A percentile compares a stretch with the other conserved stretches of the same genome.
Conservation (phyloP, 2,888 invertebrate species). For the Tipula confusa region DNA sequence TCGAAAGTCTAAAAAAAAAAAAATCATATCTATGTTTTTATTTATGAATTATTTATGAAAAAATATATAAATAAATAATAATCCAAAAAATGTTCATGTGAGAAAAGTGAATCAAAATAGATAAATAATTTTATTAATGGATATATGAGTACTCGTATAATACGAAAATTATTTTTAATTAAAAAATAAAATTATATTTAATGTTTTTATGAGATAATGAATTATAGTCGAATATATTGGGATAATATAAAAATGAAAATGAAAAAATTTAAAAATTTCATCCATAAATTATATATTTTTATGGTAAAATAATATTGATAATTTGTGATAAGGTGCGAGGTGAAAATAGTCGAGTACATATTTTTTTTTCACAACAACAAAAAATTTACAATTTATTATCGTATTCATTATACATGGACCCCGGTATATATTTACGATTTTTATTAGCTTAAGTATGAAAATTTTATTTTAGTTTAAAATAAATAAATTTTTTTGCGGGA, state of each 20-base stretch:
- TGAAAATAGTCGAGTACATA: neutral
- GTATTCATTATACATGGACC: neutral
- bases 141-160: neutral
- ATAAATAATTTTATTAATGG: neutral
- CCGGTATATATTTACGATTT: neutral
- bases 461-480: neutral
- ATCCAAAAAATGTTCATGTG: neutral
- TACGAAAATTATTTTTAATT: neutral
- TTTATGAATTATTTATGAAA: neutral
- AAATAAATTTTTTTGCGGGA: neutral
- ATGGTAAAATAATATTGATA: neutral
- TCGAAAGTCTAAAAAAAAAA: neutral
- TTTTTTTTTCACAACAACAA: neutral
- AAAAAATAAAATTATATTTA: neutral
- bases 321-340: neutral
- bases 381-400: neutral
- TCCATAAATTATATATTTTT: neutral
- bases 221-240: neutral
- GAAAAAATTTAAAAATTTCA: neutral
- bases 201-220: neutral
- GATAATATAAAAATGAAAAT: neutral
- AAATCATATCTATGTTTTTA: neutral
- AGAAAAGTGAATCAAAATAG: neutral
- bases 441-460: neutral
- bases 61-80: neutral